Base-by-base conservation (phyloP, 2,113 vertebrate species). In the Ornithorhynchus anatinus region DNA sequence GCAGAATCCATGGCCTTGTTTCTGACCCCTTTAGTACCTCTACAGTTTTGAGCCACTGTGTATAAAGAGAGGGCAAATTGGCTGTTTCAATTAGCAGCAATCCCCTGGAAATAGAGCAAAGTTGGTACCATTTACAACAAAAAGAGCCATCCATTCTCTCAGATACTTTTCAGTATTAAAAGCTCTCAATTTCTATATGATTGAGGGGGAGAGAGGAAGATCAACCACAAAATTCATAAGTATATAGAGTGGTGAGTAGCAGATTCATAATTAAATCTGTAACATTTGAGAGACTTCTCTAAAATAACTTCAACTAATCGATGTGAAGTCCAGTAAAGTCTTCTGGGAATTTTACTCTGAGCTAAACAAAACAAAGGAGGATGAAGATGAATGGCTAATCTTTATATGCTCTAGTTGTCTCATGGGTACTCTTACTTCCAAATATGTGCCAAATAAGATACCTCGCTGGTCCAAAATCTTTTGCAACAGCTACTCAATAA, bases 281-380 rank as follows among this genome's bases (percentile, higher is more conserved):
- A 47, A 63, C 36, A 31, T 43, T 80, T 79, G 53, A 31, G 17
- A 35, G 23, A 77, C 62, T 65, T 51, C 60, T 69, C 39, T 59
- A 62, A 64, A 68, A 77, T 19, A 58, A 9, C 77, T 87, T 85
- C 9, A 72, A 75, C 50, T 75, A 69, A 56, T 25, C 38, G 27
- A 25, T 17, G n/a, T 36, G 51, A 2, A 75, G 43, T 82, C 54
- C 51, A 8, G 3, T 20, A 51, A 19, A 33, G 45, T 68, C 8
- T 74, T 37, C 32, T 70, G 39, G 77, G 20, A 77, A 10, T 77
- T 84, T 44, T 8, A 58, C 7, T 62, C 59, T n/a, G n/a, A n/a
- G n/a, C n/a, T 72, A 66, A 75, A 77, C 19, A 69, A 69, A 82
- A 83, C 35, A 25, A 84, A 82, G 12, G 69, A 16, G 37, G 5